Percentiles rank a stretch among this genome's conserved stretches.
Evolutionary conservation across 2,797 vertebrate genomes (phyloP).

Genomic region (Chaetodon trifasciatus): DNA sequence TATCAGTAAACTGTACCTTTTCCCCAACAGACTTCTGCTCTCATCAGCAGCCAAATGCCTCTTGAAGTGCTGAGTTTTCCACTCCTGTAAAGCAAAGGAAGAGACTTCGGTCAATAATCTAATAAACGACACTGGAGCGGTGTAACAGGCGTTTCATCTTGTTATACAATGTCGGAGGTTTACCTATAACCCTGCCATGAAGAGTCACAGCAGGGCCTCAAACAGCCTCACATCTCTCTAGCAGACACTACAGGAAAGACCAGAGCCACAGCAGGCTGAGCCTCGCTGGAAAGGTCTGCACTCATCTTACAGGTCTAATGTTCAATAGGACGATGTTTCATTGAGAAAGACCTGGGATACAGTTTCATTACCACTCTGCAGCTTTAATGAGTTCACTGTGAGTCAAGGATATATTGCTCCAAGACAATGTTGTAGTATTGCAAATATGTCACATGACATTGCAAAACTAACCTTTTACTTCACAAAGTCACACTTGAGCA

Average conservation of each 20-base stretch:
- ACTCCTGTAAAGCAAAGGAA: not conserved
- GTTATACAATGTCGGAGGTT: conserved; percentile 78
- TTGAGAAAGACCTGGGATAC: too few species aligned
- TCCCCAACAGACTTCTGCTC: not conserved
- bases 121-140: not conserved
- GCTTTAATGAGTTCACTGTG: too few species aligned
- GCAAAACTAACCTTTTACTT: not conserved
- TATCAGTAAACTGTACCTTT: not conserved
- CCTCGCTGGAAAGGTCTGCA: conserved; percentile 79
- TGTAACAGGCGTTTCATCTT: fast-evolving
- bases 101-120: not conserved
- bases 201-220: conserved; percentile 85
- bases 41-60: not conserved
- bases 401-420: not conserved
- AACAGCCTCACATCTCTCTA: conserved; percentile 86
- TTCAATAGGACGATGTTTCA: not conserved
- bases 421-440: not conserved
- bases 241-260: conserved; percentile 88
- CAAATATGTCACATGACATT: not conserved
- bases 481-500: not conserved
- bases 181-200: conserved; percentile 83
- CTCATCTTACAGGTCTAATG: not conserved
- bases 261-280: conserved; percentile 76
- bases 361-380: too few species aligned
- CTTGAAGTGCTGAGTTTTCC: not conserved